Evolutionary conservation across 1,140 invertebrate genomes (phyloP).

Genomic region (Zaprionus gabonicus): DNA sequence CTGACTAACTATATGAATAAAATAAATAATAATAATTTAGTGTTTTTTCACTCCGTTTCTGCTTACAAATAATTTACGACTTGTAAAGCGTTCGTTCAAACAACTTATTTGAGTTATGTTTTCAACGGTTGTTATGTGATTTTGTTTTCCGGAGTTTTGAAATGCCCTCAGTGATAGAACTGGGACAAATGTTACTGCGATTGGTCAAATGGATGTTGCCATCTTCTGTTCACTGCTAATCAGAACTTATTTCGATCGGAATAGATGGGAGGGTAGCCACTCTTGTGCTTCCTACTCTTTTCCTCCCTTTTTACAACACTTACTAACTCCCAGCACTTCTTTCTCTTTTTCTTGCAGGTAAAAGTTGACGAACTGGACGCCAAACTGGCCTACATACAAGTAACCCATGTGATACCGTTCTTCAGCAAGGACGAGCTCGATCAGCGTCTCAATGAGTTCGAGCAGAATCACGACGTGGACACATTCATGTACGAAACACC

Average conservation of each 20-base stretch:
- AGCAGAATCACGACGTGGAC: slow-evolving; percentile 93
- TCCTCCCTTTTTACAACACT: neutral
- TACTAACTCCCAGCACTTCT: neutral
- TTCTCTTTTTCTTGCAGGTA: slow-evolving; percentile 87
- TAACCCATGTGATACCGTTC: slow-evolving; percentile 93
- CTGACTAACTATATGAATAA: slow-evolving; percentile 1
- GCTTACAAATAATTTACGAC: slow-evolving; percentile 64
- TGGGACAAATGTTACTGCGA: slow-evolving; percentile 23
- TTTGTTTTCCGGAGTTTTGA: slow-evolving; percentile 6
- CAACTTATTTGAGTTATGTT: slow-evolving; percentile 17
- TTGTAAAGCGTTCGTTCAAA: slow-evolving; percentile 16
- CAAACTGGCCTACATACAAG: slow-evolving; percentile 95
- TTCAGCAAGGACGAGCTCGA: slow-evolving; percentile 89
- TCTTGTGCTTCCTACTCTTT: too few species aligned
- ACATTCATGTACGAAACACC: slow-evolving; percentile 97
- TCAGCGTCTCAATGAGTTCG: slow-evolving; percentile 90
- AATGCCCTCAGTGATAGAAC: neutral
- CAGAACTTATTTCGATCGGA: too few species aligned
- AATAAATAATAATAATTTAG: slow-evolving; percentile 47
- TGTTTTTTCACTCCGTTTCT: slow-evolving; percentile 23
- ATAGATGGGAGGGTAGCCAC: too few species aligned
- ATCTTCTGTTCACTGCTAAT: neutral
- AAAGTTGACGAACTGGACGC: slow-evolving; percentile 90
- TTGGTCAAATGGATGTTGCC: neutral
- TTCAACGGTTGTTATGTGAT: slow-evolving; percentile 34